Evolutionary conservation across 2,888 invertebrate species (phyloP).

Genomic region (Oscheius sp.): DNA sequence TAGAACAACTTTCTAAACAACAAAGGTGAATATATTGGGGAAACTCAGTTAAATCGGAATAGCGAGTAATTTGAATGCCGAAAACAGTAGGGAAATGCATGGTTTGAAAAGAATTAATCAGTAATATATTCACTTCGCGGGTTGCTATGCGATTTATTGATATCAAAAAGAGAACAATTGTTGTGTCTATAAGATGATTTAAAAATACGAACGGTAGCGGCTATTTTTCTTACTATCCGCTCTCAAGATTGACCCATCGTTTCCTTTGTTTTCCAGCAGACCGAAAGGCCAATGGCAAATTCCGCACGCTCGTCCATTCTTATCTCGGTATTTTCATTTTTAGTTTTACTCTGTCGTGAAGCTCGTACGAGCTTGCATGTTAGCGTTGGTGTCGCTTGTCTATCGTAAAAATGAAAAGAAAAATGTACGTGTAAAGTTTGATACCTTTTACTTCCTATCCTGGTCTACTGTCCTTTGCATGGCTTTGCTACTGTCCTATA

Average conservation of each 20-base stretch:
- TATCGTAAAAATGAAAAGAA: too few relatives aligned
- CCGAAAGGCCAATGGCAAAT: constrained; percentile 76
- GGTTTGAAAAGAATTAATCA: not conserved
- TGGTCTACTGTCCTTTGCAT: constrained; percentile 1
- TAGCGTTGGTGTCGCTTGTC: not conserved
- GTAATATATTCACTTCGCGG: not conserved
- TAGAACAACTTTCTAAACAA: not conserved
- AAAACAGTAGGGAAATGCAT: not conserved
- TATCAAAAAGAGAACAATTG: too few relatives aligned
- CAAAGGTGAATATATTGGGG: not conserved
- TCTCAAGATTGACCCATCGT: not conserved
- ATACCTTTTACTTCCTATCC: too few relatives aligned
- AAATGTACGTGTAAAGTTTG: too few relatives aligned
- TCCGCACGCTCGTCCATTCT: constrained; percentile 98
- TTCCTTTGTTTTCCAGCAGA: constrained; percentile 34
- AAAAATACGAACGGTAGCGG: not conserved
- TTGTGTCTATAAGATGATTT: too few relatives aligned
- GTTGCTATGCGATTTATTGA: too few relatives aligned
- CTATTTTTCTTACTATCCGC: not conserved
- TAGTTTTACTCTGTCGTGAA: constrained; percentile 18
- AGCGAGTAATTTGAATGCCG: too few relatives aligned
- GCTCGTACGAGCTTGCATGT: not conserved
- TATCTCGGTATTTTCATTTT: constrained; percentile 85
- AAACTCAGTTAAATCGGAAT: not conserved
- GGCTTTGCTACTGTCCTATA: not conserved